Base-by-base conservation (phyloP, 2,888 invertebrate species). In the Andrena bucephala region DNA sequence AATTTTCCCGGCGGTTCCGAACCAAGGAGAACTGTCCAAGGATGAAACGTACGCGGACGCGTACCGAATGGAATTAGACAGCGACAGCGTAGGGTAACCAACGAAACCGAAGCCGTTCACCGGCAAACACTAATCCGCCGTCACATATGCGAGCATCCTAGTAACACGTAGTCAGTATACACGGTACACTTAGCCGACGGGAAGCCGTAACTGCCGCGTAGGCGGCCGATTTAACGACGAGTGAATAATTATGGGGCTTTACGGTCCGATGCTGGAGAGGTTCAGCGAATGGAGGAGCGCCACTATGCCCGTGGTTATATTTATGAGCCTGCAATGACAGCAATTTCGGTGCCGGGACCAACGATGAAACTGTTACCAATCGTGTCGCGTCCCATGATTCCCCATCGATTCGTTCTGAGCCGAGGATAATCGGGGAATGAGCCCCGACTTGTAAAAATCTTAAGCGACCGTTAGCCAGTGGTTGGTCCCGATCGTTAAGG, bases 161-260 rank as follows among this genome's bases (percentile, higher is more conserved):
- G 81, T 79, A 81, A 82, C 73, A 73, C 79, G 78, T 83, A 83
- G 85, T 76, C 81, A 52, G 77, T 88, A 79, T 88, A 76, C 84
- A 83, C 65, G 82, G 77, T 87, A 83, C 77, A 87, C 79, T 84
- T 82, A 82, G 83, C 71, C 80, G 83, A 81, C 83, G 83, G 89
- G 84, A 91, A 90, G 91, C 89, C 89, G 89, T 92, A 91, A 93
- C 89, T 90, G 90, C 89, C 88, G 87, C 88, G 87, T 90, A 90
- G 90, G 87, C 90, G 88, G 90, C 89, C 91, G 91, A 92, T 92
- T 93, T 92, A 93, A 93, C 92, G 92, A 92, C 89, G 92, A 92
- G 91, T 92, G 92, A 92, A 92, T 93, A 92, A 92, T 93, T 92
- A 92, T 84, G 88, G 88, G 89, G 89, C 91, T 92, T 93, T 92